Conservation (phyloP, 2,888 invertebrate genomes). For the Alentia gelatinosa region DNA sequence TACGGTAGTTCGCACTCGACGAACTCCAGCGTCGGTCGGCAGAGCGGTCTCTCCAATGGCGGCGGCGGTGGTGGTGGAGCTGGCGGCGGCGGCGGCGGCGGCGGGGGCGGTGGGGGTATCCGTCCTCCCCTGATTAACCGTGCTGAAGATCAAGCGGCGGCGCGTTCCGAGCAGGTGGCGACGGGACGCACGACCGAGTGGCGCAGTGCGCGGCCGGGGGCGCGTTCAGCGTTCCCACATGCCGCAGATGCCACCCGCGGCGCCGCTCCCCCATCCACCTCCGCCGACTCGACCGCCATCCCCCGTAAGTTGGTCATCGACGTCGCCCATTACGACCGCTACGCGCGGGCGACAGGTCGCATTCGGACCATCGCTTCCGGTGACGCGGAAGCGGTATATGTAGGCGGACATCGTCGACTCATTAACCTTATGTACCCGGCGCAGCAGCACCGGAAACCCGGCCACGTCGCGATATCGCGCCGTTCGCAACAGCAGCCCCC, state of each 20-base stretch:
- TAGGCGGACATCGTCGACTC: neutral
- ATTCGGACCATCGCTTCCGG: constrained; percentile 38
- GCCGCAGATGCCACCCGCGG: neutral
- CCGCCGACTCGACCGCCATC: neutral
- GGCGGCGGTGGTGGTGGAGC: neutral
- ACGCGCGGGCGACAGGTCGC: constrained; percentile 14
- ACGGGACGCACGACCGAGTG: neutral
- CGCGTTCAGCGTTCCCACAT: neutral
- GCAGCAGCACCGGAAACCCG: constrained; percentile 14
- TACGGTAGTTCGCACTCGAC: neutral
- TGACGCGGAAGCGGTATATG: neutral
- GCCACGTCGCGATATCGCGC: neutral
- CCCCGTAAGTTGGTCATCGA: constrained; percentile 49
- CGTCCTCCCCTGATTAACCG: neutral
- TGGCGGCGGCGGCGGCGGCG: neutral
- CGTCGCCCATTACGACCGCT: constrained; percentile 47
- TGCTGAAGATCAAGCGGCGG: neutral
- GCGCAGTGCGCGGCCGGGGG: neutral
- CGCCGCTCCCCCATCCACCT: neutral
- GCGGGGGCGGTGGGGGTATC: neutral
- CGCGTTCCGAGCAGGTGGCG: neutral
- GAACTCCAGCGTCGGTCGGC: neutral
- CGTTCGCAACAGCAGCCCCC: neutral
- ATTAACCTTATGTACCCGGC: constrained; percentile 44
- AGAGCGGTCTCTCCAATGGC: neutral